Evolutionary conservation across 1,140 invertebrate species (phyloP), one percentile per base, ranked within the genome.

Genomic region (Pogonognathellus flavescens): DNA sequence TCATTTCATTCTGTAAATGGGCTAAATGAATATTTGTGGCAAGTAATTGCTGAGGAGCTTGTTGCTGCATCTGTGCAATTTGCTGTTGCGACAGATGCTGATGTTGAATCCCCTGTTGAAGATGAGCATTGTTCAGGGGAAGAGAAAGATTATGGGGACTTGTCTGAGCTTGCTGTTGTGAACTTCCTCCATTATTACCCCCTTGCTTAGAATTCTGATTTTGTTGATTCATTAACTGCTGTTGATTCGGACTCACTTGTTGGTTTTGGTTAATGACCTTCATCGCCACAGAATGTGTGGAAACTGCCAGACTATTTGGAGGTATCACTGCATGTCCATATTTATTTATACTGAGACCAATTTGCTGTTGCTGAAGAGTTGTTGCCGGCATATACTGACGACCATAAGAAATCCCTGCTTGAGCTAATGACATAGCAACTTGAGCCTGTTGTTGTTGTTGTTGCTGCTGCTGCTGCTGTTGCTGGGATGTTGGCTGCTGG

Each of bases 381-480:
- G 55, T 59, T 22, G 80, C 76, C 16, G 76, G 53, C 55, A 81
- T 50, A n/a, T 66, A 60, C 8, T 41, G 70, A 18, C 70, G 70
- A 76, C 70, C 70, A 16, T 76, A 76, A n/a, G 70, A 76, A 76
- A 76, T 76, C 16, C 70, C 66, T 16, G 11, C 70, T 76, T 76
- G 70, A 0, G 70, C 16, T 13, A 76, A 76, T 81, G 84, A 41
- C 22, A 55, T 66, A 53, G 60, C 31, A 25, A 22, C 49, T 66
- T 70, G 41, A 50, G 25, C 55, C 16, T 62, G 55, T 16, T 85
- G 84, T 41, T 84, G 82, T 18, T 70, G 60, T 20, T 84, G 82
- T 22, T 57, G 60, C 18, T 41, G 72, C 50, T 80, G 85, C 18
- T 84, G 86, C 62, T 66, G 83, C 53, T 76, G 83, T 49, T 82